These are phyloP conservation scores for Sabatieria punctata DNA, from an alignment of 2,888 invertebrate genomes.

Conservation along the genomic window DNA sequence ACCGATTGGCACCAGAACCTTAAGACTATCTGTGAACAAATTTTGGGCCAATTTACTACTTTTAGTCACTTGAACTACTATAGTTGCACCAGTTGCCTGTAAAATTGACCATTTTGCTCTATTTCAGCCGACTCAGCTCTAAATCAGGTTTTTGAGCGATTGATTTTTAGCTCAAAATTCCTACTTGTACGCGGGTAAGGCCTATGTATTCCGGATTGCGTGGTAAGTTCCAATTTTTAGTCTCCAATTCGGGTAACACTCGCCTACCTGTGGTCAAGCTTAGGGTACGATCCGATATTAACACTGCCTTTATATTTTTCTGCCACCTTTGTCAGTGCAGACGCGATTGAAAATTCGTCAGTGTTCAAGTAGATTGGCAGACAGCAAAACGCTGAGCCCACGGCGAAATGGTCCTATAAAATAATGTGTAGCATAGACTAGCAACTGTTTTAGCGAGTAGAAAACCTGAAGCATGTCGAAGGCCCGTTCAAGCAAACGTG, in stretches of 20 bases:
- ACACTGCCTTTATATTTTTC: conserved; percentile 36
- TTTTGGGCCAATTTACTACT: no score
- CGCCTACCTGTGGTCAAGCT: conserved; percentile 35
- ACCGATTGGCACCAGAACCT: no score
- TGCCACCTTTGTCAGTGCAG: conserved; percentile 37
- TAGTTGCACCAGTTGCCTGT: no score
- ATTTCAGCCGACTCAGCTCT: no score
- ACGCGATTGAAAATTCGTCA: conserved; percentile 36
- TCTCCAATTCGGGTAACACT: no score
- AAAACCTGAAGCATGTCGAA: conserved; percentile 34
- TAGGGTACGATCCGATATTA: conserved; percentile 45
- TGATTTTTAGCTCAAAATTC: neutral
- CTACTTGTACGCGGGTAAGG: neutral
- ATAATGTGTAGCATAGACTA: no score
- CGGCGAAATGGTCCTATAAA: no score
- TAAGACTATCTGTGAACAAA: no score
- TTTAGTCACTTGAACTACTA: no score
- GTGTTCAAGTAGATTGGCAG: conserved; percentile 28
- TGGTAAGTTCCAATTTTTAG: neutral
- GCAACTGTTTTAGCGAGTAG: no score
- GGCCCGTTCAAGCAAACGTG: conserved; percentile 38
- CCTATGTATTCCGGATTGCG: neutral
- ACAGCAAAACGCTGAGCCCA: neutral
- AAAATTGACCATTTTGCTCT: no score
- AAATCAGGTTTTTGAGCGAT: no score